Evolutionary conservation across 2,113 vertebrate species (phyloP), one percentile per base, ranked within the genome.

Genomic region (Bujurquina vittata): DNA sequence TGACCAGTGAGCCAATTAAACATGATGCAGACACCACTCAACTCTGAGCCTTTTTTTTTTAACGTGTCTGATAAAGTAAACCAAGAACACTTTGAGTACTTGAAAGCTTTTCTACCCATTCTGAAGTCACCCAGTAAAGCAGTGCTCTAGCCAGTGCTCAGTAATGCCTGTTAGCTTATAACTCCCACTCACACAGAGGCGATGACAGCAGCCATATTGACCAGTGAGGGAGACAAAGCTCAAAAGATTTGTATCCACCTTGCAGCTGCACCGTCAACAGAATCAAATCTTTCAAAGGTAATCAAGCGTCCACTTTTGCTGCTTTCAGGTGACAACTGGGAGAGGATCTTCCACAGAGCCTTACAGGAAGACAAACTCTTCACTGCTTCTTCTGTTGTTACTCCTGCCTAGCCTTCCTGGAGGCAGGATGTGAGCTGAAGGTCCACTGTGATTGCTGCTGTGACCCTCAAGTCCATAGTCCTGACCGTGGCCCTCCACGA

Each of bases 361-460:
- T 94, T 91, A 98, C 87, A 98, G 91, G 89, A 98, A 96, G 72
- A 97, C 97, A 87, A 98, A 98, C 83, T 97, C 97, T 6, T 98
- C 97, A 0, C 95, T 93, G 87, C 94, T 96, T 17, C 93, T 93
- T 78, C 94, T 93, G 72, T 95, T 96, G 67, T 89, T 93, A 52
- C 88, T 86, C 62, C 85, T 93, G 81, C 90, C 85, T 61, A 87
- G 87, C 57, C 56, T 91, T 17, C 93, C 94, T 0, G 91, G 60
- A 37, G 94, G 92, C 4, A 96, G 92, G 11, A 95, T 95, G 87
- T 91, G 94, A 6, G 88, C 74, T 0, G 91, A 56, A 1, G 91
- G 88, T 63, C 94, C 95, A 11, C 92, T 82, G 35, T 91, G 79
- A 79, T 85, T 93, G 10, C 93, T 91, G 87, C 95, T 92, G 57